Evolutionary conservation across 2,113 vertebrate species (phyloP).

Genomic region (Capreolus pygargus): DNA sequence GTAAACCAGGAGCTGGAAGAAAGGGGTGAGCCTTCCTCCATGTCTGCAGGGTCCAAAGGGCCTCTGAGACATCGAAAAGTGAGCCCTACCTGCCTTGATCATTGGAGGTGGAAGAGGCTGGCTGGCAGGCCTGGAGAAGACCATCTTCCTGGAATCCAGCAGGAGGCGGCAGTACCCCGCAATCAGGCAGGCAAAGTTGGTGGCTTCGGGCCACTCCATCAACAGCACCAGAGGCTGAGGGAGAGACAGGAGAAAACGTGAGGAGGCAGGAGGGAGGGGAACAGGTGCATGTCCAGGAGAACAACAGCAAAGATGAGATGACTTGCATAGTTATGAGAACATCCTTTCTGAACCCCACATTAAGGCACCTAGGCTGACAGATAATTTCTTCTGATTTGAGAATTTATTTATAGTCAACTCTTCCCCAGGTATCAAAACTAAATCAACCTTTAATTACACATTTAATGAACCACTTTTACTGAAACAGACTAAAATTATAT

Average conservation of each 20-base stretch:
- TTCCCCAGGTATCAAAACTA: slow-evolving; percentile 33
- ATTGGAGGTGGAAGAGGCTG: slow-evolving; percentile 83
- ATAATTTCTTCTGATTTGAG: slow-evolving; percentile 33
- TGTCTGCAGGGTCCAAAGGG: slow-evolving; percentile 15
- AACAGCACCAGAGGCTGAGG: slow-evolving; percentile 93
- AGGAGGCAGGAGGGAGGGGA: not conserved
- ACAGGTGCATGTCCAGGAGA: not conserved
- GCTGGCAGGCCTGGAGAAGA: slow-evolving; percentile 90
- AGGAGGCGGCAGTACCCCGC: slow-evolving; percentile 97
- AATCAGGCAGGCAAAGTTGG: slow-evolving; percentile 97
- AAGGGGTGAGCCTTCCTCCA: not conserved
- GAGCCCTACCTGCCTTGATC: slow-evolving; percentile 98
- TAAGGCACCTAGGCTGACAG: not conserved
- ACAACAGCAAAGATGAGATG: not conserved
- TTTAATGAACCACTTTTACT: slow-evolving; percentile 48
- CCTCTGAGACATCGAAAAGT: slow-evolving; percentile 52
- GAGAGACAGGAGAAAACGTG: slow-evolving; percentile 50
- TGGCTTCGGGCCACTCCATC: slow-evolving; percentile 99
- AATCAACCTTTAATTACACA: slow-evolving; percentile 12
- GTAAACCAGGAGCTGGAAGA: not conserved
- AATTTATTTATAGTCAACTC: slow-evolving; percentile 41
- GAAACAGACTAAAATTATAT: slow-evolving; percentile 29
- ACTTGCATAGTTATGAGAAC: not conserved
- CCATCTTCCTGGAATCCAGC: slow-evolving; percentile 95
- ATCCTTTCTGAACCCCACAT: not conserved